A percentile compares a stretch with the other conserved stretches of the same genome.
Conservation (phyloP, 2,113 vertebrate genomes). For the Enhydra lutris region DNA sequence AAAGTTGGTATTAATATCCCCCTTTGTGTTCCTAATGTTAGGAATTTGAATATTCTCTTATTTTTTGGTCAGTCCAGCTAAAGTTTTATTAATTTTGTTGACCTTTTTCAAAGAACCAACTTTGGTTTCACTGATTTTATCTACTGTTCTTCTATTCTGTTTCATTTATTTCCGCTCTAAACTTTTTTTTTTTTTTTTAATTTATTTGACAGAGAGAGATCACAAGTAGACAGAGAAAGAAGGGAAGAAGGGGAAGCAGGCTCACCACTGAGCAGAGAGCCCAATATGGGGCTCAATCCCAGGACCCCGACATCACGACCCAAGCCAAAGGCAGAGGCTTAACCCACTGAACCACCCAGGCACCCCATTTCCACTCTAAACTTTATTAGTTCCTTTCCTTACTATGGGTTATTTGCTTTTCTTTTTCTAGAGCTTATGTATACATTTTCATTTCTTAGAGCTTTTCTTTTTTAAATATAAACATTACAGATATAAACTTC, state of each 20-base stretch:
- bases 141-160: neutral
- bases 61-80: neutral
- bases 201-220: no score
- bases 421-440: conserved; percentile 1
- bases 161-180: neutral
- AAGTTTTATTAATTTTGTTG: neutral
- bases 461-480: neutral
- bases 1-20: neutral
- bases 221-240: no score
- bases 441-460: neutral
- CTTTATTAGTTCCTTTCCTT: neutral
- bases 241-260: no score
- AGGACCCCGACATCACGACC: no score
- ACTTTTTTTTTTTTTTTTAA: neutral
- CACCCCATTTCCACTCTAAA: neutral
- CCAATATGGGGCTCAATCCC: no score
- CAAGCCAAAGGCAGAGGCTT: no score
- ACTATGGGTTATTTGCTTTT: neutral
- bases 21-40: neutral
- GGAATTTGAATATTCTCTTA: neutral
- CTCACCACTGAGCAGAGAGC: no score
- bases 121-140: neutral
- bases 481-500: neutral
- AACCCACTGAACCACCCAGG: no score
- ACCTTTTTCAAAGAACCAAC: neutral